These are phyloP conservation scores for Euzophera pinguis DNA, from an alignment of 2,888 invertebrate genomes.

Conservation along the genomic window DNA sequence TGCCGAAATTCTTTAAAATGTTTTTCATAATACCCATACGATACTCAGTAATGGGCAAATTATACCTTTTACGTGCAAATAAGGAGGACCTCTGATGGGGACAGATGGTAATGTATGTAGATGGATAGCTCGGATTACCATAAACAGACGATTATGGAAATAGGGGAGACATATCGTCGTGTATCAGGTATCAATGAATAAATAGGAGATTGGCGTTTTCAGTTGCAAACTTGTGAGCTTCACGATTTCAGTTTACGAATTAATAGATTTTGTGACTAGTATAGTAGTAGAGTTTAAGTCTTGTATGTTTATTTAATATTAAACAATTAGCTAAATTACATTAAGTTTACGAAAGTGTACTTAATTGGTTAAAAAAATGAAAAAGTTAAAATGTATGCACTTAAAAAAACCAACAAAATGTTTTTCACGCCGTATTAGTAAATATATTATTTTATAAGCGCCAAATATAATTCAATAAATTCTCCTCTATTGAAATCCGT, in stretches of 20 bases:
- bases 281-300: no score
- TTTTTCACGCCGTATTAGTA: no score
- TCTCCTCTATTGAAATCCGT: neutral
- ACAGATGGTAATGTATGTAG: conserved; percentile 6
- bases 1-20: neutral
- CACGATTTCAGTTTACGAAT: no score
- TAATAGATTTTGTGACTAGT: no score
- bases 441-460: neutral
- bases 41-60: conserved; percentile 6
- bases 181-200: conserved; percentile 5
- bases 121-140: conserved; percentile 8
- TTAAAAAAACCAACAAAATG: no score
- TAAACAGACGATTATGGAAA: conserved; percentile 13
- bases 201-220: neutral
- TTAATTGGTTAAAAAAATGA: no score
- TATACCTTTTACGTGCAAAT: conserved; percentile 7
- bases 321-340: no score
- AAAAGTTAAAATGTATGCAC: no score
- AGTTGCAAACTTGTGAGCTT: no score
- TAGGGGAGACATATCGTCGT: conserved; percentile 1
- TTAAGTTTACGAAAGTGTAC: no score
- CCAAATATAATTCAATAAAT: neutral
- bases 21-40: neutral
- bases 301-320: no score
- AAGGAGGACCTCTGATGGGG: conserved; percentile 1